phyloP scores from a whole-genome alignment of 2,113 vertebrate genomes.

The Lota lota region DNA sequence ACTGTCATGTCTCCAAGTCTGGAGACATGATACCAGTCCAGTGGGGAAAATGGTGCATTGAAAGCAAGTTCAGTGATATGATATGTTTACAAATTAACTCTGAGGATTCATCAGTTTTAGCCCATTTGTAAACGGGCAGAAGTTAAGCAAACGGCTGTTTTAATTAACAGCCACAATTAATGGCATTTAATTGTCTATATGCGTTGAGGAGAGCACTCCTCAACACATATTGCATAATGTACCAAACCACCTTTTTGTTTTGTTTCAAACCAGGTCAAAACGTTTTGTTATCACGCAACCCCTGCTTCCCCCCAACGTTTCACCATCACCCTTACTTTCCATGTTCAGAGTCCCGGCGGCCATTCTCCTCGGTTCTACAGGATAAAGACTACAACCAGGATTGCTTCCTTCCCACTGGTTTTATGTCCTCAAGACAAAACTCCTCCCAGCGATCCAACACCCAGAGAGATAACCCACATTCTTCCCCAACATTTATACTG shows the following conservation, averaged over 20 bases:
- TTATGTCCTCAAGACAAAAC: constrained; percentile 39
- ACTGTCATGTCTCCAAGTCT: neutral
- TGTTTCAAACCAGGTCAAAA: constrained; percentile 31
- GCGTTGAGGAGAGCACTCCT: too few species aligned
- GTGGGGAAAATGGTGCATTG: constrained; percentile 2
- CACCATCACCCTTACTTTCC: constrained; percentile 2
- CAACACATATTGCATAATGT: too few species aligned
- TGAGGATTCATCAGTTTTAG: too few species aligned
- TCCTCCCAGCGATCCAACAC: constrained; percentile 14
- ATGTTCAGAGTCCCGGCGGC: constrained; percentile 52
- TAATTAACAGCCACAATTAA: too few species aligned
- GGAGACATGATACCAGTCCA: neutral
- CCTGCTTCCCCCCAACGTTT: constrained; percentile 47
- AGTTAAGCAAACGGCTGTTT: too few species aligned
- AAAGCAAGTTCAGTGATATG: neutral
- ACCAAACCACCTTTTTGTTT: too few species aligned
- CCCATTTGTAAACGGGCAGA: too few species aligned
- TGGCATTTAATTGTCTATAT: too few species aligned
- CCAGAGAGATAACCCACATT: constrained; percentile 22
- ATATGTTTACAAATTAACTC: constrained; percentile 1
- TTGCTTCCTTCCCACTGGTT: constrained; percentile 39
- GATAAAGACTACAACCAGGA: constrained; percentile 26
- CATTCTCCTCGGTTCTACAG: constrained; percentile 25
- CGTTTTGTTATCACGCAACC: constrained; percentile 59
- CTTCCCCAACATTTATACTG: neutral